Conservation (phyloP, 1,140 invertebrate species). For the Halotydeus destructor region DNA sequence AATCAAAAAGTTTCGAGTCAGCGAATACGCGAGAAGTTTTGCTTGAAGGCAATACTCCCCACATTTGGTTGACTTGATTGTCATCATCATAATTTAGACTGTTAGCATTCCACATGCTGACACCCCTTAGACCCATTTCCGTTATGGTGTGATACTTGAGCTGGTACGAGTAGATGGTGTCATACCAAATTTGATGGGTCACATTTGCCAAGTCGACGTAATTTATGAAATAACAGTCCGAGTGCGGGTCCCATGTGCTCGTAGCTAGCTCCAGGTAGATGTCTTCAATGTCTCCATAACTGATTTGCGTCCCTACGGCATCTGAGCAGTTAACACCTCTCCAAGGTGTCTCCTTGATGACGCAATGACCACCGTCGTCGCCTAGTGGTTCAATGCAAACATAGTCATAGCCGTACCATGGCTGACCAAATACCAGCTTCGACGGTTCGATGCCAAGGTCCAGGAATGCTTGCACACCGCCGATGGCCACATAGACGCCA, state of each 20-base stretch:
- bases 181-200: conserved; percentile 22
- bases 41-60: background rate
- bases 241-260: background rate
- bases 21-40: no score
- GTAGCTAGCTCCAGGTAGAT: background rate
- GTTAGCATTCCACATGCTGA: conserved; percentile 28
- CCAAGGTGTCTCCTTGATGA: conserved; percentile 24
- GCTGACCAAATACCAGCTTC: conserved; percentile 19
- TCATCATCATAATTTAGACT: conserved; percentile 19
- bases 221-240: background rate
- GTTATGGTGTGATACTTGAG: conserved; percentile 18
- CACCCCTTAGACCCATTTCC: conserved; percentile 21
- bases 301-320: conserved; percentile 24
- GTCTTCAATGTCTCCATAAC: conserved; percentile 18
- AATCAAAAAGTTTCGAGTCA: no score
- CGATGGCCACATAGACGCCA: conserved; percentile 11
- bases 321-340: conserved; percentile 27
- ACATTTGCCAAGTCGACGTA: conserved; percentile 1
- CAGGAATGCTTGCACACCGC: conserved; percentile 19
- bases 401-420: conserved; percentile 24
- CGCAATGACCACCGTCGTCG: conserved; percentile 16
- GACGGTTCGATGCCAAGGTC: conserved; percentile 14
- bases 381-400: conserved; percentile 19
- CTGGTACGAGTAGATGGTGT: conserved; percentile 12
- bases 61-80: background rate